Conservation (phyloP, 2,888 invertebrate genomes). For the Acleris literana region DNA sequence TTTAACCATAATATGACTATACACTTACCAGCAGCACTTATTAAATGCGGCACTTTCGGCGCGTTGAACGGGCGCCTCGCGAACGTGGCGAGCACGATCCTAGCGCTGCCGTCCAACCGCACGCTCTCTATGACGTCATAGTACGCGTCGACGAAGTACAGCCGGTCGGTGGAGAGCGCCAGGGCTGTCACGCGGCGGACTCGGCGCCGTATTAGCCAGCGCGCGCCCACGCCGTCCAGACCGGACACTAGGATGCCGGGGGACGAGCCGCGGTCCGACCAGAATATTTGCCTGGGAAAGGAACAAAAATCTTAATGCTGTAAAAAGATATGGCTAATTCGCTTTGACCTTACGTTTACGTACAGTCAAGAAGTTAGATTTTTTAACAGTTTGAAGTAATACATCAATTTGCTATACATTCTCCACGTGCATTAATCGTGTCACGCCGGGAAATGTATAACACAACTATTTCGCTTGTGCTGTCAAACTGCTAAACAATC, state of each 20-base stretch:
- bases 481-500: too few species aligned
- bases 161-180: conserved; percentile 87
- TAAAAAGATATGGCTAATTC: too few species aligned
- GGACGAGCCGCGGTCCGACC: conserved; percentile 87
- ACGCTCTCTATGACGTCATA: conserved; percentile 88
- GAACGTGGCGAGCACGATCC: conserved; percentile 65
- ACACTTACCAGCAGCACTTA: conserved; percentile 1
- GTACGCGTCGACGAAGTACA: conserved; percentile 95
- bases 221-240: conserved; percentile 85
- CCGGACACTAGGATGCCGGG: conserved; percentile 86
- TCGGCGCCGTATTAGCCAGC: conserved; percentile 83
- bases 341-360: too few species aligned
- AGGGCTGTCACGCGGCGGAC: conserved; percentile 90
- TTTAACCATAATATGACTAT: too few species aligned
- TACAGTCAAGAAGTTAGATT: too few species aligned
- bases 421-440: too few species aligned
- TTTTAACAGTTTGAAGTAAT: too few species aligned
- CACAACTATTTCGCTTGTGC: too few species aligned
- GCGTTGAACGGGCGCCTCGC: conserved; percentile 41
- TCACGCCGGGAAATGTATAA: too few species aligned
- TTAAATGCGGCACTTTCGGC: conserved; percentile 41
- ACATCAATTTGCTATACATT: too few species aligned
- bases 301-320: too few species aligned
- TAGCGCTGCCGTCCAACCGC: conserved; percentile 86
- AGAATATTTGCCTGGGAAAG: conserved; percentile 85